Base-by-base conservation (phyloP, 2,888 invertebrate genomes). In the Sussaba pulchella region DNA sequence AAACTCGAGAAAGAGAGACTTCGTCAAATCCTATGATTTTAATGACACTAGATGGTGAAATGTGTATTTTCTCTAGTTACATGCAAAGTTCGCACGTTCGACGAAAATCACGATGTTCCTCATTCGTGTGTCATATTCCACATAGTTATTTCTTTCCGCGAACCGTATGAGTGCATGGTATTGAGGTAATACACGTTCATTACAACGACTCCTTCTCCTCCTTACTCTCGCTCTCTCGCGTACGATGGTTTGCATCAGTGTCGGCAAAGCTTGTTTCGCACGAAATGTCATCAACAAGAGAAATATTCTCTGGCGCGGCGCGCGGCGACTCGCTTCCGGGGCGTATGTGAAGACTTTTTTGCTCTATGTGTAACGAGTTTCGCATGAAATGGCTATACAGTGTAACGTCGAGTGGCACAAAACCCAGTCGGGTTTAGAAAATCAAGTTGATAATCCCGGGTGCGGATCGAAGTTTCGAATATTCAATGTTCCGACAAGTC, bases 251-350 rank as follows among this genome's bases (percentile, higher is more conserved):
- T 39, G 39, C 66, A 66, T 45, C 36, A 47, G 36, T 64, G 41
- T 41, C 39, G 57, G 52, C 63, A 69, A 73, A 73, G 72, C 76
- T 82, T 54, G 78, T 79, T 83, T 81, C 78, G 81, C 83, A 81
- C 83, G 83, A 69, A 81, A 77, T 81, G 83, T 83, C 83, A 79
- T 83, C 81, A 73, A 73, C 73, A 77, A 78, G 75, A 78, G 73
- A 76, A 78, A 78, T 78, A 81, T 74, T 77, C 78, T 63, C 71
- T 70, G 39, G 26, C 39, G 67, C 61, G 41, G 71, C 70, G 74
- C 47, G 41, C 47, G 57, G 67, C 69, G 50, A 74, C 69, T 74
- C 66, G 73, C 45, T 77, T 81, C 81, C 81, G 81, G 82, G 81
- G 77, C 81, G 79, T 76, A 36, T 31, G 66, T 72, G 63, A 50